Evolutionary conservation across 2,888 invertebrate genomes (phyloP).

Genomic region (Piscicola geometra): DNA sequence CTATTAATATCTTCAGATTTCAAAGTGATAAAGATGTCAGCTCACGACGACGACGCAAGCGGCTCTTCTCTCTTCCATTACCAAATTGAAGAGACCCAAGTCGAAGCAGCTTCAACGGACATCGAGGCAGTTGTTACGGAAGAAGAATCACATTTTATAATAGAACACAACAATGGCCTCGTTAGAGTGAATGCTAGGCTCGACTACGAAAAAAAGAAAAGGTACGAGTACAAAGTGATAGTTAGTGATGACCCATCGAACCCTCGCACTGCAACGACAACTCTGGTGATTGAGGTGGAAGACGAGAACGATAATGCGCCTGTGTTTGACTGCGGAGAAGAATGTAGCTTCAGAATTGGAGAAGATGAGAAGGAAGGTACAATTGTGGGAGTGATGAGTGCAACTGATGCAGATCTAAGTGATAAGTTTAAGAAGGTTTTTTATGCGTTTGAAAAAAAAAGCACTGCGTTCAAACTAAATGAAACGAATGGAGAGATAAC

Average conservation of each 20-base stretch:
- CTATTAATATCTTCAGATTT: background rate
- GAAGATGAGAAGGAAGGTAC: constrained; percentile 38
- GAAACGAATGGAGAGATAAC: constrained; percentile 36
- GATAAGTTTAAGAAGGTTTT: constrained; percentile 35
- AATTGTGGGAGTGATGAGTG: constrained; percentile 37
- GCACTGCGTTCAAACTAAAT: constrained; percentile 36
- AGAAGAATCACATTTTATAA: background rate
- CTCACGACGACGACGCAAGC: background rate
- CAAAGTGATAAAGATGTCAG: background rate
- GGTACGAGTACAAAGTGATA: constrained; percentile 46
- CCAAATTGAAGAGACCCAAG: too few relatives aligned
- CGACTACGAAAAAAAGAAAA: constrained; percentile 39
- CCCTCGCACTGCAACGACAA: constrained; percentile 33
- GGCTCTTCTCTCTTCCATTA: background rate
- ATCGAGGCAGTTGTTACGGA: background rate
- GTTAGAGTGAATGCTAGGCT: constrained; percentile 39
- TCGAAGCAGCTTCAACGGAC: too few relatives aligned
- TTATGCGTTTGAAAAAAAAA: constrained; percentile 33
- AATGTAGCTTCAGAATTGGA: constrained; percentile 34
- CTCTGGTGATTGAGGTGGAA: background rate
- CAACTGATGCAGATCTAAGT: constrained; percentile 38
- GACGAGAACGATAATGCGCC: constrained; percentile 22
- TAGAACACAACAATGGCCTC: constrained; percentile 1
- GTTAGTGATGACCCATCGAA: constrained; percentile 49
- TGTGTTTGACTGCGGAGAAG: background rate